A percentile compares a stretch with the other conserved stretches of the same genome.
These are phyloP conservation scores for Euphonia xanthogaster DNA, from an alignment of 2,797 vertebrate genomes.

Conservation along the genomic window DNA sequence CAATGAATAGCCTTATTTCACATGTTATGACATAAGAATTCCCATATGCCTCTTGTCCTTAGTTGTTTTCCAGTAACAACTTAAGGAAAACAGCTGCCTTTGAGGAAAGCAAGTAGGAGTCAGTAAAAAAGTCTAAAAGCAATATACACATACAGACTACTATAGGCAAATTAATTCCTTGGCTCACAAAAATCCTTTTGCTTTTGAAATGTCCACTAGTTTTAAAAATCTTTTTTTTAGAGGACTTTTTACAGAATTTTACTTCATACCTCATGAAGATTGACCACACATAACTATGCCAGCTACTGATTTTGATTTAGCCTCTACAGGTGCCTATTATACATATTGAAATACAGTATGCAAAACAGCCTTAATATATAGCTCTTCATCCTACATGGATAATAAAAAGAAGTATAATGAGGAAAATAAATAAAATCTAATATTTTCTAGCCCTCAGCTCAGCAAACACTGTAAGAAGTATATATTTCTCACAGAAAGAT, in stretches of 20 bases:
- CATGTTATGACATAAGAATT: background rate
- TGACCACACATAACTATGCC: background rate
- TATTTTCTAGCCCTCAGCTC: background rate
- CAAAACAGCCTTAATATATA: background rate
- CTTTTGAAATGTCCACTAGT: background rate
- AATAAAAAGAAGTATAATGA: conserved; percentile 11
- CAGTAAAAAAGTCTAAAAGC: background rate
- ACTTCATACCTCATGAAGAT: background rate
- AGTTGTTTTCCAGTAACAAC: background rate
- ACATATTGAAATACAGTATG: background rate
- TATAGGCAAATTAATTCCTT: background rate
- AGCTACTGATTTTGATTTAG: background rate
- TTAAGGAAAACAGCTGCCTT: background rate
- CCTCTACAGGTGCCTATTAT: background rate
- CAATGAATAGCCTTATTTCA: background rate
- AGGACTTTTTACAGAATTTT: background rate
- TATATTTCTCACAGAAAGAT: background rate
- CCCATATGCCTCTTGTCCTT: background rate
- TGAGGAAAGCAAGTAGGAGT: background rate
- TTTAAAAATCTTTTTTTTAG: background rate
- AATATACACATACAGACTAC: background rate
- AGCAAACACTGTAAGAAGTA: background rate
- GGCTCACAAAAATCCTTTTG: background rate
- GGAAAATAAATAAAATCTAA: background rate
- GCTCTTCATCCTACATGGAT: background rate